Conservation (phyloP, 2,888 invertebrate genomes). For the Hypsopygia costalis region DNA sequence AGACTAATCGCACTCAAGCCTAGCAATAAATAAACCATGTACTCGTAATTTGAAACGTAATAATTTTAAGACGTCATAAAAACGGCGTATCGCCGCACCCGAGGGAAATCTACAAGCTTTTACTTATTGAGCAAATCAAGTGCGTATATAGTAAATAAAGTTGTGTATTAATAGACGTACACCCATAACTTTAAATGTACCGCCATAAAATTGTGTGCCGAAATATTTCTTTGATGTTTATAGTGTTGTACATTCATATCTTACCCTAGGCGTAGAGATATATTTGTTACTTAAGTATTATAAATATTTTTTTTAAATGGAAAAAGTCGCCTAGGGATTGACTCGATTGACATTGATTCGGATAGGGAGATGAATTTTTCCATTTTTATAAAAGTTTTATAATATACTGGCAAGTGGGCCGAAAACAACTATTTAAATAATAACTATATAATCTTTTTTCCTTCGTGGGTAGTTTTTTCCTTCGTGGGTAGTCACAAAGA, state of each 20-base stretch:
- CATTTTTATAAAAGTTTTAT: no score
- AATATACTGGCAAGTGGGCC: no score
- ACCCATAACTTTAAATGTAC: background rate
- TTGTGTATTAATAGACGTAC: background rate
- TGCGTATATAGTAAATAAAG: background rate
- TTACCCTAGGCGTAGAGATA: no score
- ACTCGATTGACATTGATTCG: no score
- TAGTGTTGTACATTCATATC: background rate
- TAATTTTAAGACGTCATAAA: constrained; percentile 30
- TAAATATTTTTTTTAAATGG: no score
- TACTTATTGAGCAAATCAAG: background rate
- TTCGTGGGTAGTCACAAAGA: no score
- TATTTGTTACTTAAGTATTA: no score
- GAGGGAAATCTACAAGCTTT: constrained; percentile 30
- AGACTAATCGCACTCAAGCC: background rate
- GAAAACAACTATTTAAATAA: no score
- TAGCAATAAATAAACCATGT: constrained; percentile 12
- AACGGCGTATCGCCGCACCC: constrained; percentile 24
- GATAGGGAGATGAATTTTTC: no score
- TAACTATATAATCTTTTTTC: no score
- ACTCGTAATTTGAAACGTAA: constrained; percentile 20
- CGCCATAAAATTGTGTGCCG: background rate
- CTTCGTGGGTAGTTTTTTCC: no score
- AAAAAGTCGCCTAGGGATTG: no score
- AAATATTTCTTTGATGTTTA: background rate